Percentiles rank a stretch among this genome's conserved stretches.
These are phyloP conservation scores for Neolamprologus toae DNA, from an alignment of 2,113 vertebrate species.

Conservation along the genomic window DNA sequence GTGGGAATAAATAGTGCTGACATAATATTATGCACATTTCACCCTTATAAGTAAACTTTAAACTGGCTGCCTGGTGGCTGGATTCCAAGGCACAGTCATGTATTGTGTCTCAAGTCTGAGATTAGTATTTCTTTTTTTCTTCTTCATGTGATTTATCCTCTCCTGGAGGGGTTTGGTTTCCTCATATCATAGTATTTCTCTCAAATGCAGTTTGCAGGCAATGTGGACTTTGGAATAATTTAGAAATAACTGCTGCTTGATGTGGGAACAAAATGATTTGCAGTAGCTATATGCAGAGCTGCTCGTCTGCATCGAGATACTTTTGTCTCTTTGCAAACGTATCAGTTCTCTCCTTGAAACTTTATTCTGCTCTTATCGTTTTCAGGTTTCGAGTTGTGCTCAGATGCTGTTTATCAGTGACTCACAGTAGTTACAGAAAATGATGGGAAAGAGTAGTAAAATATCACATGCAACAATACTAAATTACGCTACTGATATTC, in stretches of 20 bases:
- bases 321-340: not conserved
- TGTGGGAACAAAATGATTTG: not conserved
- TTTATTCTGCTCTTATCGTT: not conserved
- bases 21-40: constrained; percentile 22
- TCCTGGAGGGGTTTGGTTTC: not conserved
- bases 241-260: not conserved
- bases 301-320: not conserved
- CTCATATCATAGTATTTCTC: not conserved
- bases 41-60: constrained; percentile 20
- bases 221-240: not conserved
- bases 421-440: not conserved
- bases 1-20: constrained; percentile 31
- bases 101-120: constrained; percentile 29
- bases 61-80: not conserved
- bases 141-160: constrained; percentile 11
- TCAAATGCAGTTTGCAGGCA: not conserved
- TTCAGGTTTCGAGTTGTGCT: not conserved
- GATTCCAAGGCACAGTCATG: not conserved
- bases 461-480: not conserved
- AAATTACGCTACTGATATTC: not conserved
- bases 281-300: not conserved
- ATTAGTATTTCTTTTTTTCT: constrained; percentile 1
- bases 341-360: not conserved
- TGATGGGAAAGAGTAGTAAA: not conserved
- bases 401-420: not conserved